Evolutionary conservation across 2,113 vertebrate genomes (phyloP), one percentile per base, ranked within the genome.

Genomic region (Trematomus loennbergii): DNA sequence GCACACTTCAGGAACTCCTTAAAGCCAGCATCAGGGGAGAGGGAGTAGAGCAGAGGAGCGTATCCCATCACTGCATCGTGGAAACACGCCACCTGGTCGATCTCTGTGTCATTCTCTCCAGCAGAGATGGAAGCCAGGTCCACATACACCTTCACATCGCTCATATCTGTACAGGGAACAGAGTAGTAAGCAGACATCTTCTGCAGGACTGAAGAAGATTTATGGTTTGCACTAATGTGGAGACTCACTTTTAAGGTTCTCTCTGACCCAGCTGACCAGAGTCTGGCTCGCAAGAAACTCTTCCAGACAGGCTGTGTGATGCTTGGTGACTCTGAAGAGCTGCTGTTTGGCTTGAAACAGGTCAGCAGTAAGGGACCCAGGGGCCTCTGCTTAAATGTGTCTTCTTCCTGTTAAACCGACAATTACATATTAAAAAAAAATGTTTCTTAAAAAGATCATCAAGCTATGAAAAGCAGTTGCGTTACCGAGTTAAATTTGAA

Each of bases 71-170:
- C 92, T 0, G 94, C 94, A 0, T 94, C 94, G 4, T 94, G 92
- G 83, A 95, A 95, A 81, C 89, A 92, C 29, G 91, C 91, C 65
- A 95, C 90, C 72, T 88, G 91, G 84, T 95, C 95, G 20, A 92
- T 94, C 87, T 95, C 94, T 1, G 76, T 45, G 90, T 95, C 95
- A 20, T 95, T 95, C 86, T 95, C 95, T 67, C 95, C 95, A 6
- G 94, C 95, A 59, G 94, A 94, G 77, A 95, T 95, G 22, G 91
- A 89, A 1, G 94, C 94, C 57, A 95, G 86, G 0, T 95, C 94
- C 3, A 94, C 94, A 57, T 94, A 95, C 22, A 94, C 91, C 72
- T 95, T 95, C 72, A 95, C 72, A 0, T 95, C 94, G 12, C 93
- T 93, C 85, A 93, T 89, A 33, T 81, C 95, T 95, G 79, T 25